Conservation (phyloP, 2,888 invertebrate genomes). For the Ptilodon capucinus region DNA sequence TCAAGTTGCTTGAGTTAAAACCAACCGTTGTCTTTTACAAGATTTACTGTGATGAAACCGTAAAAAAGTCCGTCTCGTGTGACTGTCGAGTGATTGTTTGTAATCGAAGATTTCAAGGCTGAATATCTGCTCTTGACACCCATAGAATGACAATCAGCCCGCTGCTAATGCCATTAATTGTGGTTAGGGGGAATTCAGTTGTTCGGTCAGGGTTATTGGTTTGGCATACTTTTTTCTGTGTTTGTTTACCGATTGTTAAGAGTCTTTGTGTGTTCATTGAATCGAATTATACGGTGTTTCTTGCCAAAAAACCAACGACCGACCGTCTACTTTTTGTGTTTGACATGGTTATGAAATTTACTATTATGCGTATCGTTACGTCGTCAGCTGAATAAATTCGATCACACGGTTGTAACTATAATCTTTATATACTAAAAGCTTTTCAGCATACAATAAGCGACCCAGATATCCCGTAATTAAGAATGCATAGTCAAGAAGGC, state of each 20-base stretch:
- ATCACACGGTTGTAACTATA: background rate
- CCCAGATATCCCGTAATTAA: background rate
- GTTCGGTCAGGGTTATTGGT: constrained; percentile 4
- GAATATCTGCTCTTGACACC: constrained; percentile 53
- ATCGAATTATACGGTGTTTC: background rate
- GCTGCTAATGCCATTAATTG: constrained; percentile 23
- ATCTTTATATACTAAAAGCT: background rate
- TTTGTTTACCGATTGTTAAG: constrained; percentile 2
- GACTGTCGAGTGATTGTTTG: constrained; percentile 30
- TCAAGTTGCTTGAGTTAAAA: too few species aligned
- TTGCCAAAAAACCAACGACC: background rate
- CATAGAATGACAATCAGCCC: constrained; percentile 50
- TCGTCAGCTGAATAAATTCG: background rate
- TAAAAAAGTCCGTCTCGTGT: constrained; percentile 16
- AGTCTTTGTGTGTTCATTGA: background rate
- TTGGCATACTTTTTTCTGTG: constrained; percentile 4
- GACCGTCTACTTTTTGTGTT: background rate
- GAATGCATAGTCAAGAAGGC: constrained; percentile 1
- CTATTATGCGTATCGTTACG: background rate
- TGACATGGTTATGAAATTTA: background rate
- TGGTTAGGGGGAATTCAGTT: constrained; percentile 8
- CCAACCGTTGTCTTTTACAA: too few species aligned
- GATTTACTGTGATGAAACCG: constrained; percentile 10
- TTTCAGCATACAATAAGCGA: background rate
- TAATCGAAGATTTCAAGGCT: constrained; percentile 58